Evolutionary conservation across 1,140 invertebrate species (phyloP).

Genomic region (Nebria ingens): DNA sequence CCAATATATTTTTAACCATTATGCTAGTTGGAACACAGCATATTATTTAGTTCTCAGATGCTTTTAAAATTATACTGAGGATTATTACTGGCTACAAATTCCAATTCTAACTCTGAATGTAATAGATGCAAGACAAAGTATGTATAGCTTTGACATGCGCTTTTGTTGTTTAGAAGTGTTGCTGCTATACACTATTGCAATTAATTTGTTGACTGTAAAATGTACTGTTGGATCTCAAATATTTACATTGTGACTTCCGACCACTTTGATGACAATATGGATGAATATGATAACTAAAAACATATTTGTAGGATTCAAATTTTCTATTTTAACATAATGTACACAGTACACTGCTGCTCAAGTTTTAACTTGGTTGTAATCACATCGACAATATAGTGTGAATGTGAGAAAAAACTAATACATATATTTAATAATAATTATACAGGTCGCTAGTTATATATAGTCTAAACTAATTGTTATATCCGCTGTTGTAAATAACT

Average conservation of each 20-base stretch:
- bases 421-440: background rate
- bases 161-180: no score
- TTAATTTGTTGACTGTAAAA: no score
- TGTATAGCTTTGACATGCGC: no score
- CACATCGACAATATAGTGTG: conserved; percentile 4
- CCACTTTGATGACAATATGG: background rate
- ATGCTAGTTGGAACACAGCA: no score
- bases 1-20: no score
- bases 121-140: no score
- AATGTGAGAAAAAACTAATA: background rate
- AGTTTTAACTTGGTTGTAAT: conserved; percentile 4
- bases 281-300: background rate
- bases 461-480: conserved; percentile 6
- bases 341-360: conserved; percentile 1
- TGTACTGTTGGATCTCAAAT: no score
- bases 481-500: conserved; percentile 6
- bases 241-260: background rate
- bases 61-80: no score
- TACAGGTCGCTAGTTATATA: conserved; percentile 2
- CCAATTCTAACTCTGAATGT: no score
- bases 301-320: background rate
- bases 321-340: background rate
- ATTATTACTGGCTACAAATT: no score
- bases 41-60: no score
- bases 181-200: no score